Evolutionary conservation across 1,140 invertebrate species (phyloP), one percentile per base, ranked within the genome.

Genomic region (Zophobas atratus): DNA sequence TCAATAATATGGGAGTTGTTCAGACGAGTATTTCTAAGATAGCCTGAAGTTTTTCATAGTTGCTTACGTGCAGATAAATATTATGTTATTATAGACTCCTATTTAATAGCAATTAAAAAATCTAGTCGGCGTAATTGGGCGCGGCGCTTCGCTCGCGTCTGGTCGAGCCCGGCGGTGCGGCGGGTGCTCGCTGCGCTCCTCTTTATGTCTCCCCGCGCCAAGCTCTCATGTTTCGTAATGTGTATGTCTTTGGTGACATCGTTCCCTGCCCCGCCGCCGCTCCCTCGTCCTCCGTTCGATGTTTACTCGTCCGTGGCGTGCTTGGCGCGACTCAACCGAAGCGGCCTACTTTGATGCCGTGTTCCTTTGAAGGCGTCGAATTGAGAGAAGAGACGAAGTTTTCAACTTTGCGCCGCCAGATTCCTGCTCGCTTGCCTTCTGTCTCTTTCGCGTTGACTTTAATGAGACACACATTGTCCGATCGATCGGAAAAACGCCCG

Each of bases 291-390:
- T 36, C 49, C 33, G 32, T 20, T 36, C 70, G 32, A 8, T 73
- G 71, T 73, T 73, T 73, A 73, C 71, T 55, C 71, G 49, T 48
- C 71, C 71, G 49, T 73, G 71, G 71, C 49, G 55, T 73, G 49
- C 71, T 55, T 56, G 55, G 55, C 49, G 49, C 71, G 71, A 73
- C 71, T 73, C 49, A 73, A 73, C 55, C 71, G 71, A 35, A 73
- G 55, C 71, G 49, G 60, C 60, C 60, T 67, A 67, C 71, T 53
- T 56, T 73, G 71, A 56, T 73, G 71, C 71, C 55, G 55, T 73
- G 71, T 73, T 73, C 71, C 71, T 73, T 73, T 73, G 71, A 73
- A 73, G 71, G 71, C 71, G 71, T 73, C 71, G 71, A 56, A 73
- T 73, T 56, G 71, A 73, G 71, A 73, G 55, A 73, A 73, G 71